A percentile compares a stretch with the other conserved stretches of the same genome.
These are phyloP conservation scores for Microctonus hyperodae DNA, from an alignment of 2,888 invertebrate species.

Conservation along the genomic window DNA sequence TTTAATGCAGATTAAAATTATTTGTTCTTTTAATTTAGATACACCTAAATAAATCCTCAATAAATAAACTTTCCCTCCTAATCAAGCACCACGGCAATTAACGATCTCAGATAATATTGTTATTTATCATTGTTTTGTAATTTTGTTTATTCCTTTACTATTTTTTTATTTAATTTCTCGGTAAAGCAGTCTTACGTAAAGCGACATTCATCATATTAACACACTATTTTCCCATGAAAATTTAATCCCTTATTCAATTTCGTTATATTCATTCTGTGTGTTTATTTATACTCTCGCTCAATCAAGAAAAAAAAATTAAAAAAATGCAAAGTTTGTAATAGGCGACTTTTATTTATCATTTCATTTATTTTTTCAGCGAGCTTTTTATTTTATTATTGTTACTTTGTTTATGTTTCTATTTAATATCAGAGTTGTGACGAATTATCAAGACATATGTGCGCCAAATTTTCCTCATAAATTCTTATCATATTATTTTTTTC, in stretches of 20 bases:
- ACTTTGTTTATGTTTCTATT: constrained; percentile 9
- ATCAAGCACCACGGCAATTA: constrained; percentile 24
- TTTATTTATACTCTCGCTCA: background rate
- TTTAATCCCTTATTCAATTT: constrained; percentile 13
- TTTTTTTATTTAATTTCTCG: constrained; percentile 24
- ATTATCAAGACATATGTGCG: background rate
- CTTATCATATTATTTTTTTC: constrained; percentile 13
- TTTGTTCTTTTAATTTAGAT: background rate
- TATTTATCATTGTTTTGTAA: constrained; percentile 27
- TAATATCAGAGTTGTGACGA: background rate
- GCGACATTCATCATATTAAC: constrained; percentile 47
- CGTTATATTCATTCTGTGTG: background rate
- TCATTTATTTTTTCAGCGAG: background rate
- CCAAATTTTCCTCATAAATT: background rate
- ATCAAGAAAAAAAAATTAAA: constrained; percentile 17
- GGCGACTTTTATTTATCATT: background rate
- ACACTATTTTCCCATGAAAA: constrained; percentile 16
- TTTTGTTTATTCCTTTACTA: constrained; percentile 32
- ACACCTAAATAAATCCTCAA: background rate
- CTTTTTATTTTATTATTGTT: background rate
- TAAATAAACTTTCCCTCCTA: background rate
- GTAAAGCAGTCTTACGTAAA: constrained; percentile 57
- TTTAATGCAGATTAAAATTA: background rate
- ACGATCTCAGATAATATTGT: constrained; percentile 16
- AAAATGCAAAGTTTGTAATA: constrained; percentile 17